Percentiles rank a stretch among this genome's conserved stretches.
Conservation (phyloP, 2,113 vertebrate genomes). For the Pteruthius melanotis region DNA sequence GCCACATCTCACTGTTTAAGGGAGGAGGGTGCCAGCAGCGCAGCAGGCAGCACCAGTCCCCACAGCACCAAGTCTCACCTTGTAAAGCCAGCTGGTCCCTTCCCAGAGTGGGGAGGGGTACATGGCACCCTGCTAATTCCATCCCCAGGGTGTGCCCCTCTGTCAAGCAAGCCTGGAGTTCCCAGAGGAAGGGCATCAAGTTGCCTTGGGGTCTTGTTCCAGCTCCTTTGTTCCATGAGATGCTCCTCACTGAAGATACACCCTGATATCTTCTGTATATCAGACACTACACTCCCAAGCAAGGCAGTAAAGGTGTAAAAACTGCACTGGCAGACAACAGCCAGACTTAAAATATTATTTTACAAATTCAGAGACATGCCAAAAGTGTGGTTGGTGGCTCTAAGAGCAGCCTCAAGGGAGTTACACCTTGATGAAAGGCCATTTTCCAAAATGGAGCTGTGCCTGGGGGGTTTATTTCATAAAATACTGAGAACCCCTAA, state of each 20-base stretch:
- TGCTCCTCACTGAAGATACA: not conserved
- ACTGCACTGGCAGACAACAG: not conserved
- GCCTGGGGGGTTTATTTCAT: not conserved
- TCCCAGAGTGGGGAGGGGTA: not conserved
- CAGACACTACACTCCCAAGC: not conserved
- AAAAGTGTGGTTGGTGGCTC: not conserved
- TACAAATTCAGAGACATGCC: not conserved
- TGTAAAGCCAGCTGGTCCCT: not conserved
- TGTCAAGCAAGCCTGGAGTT: not conserved
- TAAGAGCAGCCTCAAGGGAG: not conserved
- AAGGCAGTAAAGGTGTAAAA: not conserved
- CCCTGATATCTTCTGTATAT: accelerated
- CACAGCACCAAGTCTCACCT: not conserved
- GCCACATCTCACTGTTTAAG: not conserved
- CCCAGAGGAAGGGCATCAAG: not conserved
- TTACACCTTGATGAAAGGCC: not conserved
- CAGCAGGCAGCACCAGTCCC: not conserved
- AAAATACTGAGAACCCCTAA: not conserved
- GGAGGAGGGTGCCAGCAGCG: not conserved
- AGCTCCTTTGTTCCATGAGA: not conserved
- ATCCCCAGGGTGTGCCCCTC: not conserved
- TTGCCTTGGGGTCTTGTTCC: not conserved
- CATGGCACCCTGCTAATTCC: not conserved
- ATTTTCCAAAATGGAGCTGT: not conserved
- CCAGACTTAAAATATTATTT: not conserved